Base-by-base conservation (phyloP, 2,888 invertebrate species). In the Cyaniris semiargus region DNA sequence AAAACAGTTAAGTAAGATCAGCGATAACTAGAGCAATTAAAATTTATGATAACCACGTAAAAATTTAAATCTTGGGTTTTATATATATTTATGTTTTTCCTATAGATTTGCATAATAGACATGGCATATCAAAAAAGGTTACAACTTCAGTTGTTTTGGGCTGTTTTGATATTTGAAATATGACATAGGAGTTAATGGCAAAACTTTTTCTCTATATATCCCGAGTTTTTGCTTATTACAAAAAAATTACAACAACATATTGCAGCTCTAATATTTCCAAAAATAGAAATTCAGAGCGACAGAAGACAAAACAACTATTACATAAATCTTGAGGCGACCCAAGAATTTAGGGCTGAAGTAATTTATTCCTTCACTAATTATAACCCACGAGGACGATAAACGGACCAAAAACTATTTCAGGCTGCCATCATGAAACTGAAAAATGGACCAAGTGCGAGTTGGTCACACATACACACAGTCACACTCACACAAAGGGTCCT, bases 341-440 rank as follows among this genome's bases (percentile, higher is more conserved):
- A 31, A 66, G 66, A 31, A 66, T 66, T 66, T 66, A 31, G 66
- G 66, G 66, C 66, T 66, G 66, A 0, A 27, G 66, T 66, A 60
- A 60, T 60, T 60, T 66, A 66, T 66, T 66, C 23, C 66, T 23
- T 66, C 66, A 27, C 27, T 66, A 27, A 66, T 66, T 66, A 66
- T 10, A 60, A 60, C 23, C 60, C 60, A 10, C 21, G 23, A 60
- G 60, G 60, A 60, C 23, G 27, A 5, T 31, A 66, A 31, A 27
- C 66, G 66, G 27, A 66, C 66, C 27, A 31, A 66, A 66, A 66
- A 66, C 66, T 66, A 66, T 66, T 66, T 66, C 27, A 31, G 66
- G 15, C 15, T 27, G 15, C 27, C 27, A 31, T 66, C 66, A 18
- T 66, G 18, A 66, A 66, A 15, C 60, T 66, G 66, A 66, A 31